Base-by-base conservation (phyloP, 2,113 vertebrate species). In the Arvicanthis niloticus region DNA sequence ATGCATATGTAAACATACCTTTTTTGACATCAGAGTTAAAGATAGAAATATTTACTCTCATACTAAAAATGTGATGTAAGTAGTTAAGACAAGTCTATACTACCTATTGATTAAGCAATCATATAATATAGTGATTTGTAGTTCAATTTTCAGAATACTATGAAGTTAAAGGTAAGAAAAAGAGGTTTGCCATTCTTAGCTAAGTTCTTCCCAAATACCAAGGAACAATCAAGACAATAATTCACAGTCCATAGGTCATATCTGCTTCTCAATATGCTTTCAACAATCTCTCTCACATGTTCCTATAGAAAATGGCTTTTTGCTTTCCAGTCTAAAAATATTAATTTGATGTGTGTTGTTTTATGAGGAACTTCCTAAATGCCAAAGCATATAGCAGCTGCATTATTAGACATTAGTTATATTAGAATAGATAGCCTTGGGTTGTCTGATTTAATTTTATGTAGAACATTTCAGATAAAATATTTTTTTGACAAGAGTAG, bases 381-480 rank as follows among this genome's bases (percentile, higher is more conserved):
- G 56, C 31, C 68, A 58, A 93, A 48, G 7, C 29, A 87, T 92
- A 77, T 29, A 75, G 58, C 16, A 91, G 73, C 15, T 22, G 9
- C 17, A 84, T 84, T 67, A 89, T 48, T 84, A 26, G 51, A 94
- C n/a, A 45, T 76, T 96, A 51, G 4, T 86, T 91, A 21, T 86
- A 68, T 26, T 86, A 92, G 31, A 51, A 89, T 89, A 93, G 21
- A 16, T 82, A 4, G 67, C 60, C 42, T n/a, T 94, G 2, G 17
- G 90, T 58, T 89, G 31, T 76, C 9, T 58, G 21, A 67, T 97
- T 97, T 94, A 56, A 84, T 95, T 91, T 96, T 91, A 82, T 87
- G 72, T 88, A 88, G 40, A 92, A 58, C 26, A 86, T 81, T 93
- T 76, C 60, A 94, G 65, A 93, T 45, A 60, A 78, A 97, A 80